Evolutionary conservation across 2,113 vertebrate species (phyloP).

Genomic region (Periophthalmodon schlosseri): DNA sequence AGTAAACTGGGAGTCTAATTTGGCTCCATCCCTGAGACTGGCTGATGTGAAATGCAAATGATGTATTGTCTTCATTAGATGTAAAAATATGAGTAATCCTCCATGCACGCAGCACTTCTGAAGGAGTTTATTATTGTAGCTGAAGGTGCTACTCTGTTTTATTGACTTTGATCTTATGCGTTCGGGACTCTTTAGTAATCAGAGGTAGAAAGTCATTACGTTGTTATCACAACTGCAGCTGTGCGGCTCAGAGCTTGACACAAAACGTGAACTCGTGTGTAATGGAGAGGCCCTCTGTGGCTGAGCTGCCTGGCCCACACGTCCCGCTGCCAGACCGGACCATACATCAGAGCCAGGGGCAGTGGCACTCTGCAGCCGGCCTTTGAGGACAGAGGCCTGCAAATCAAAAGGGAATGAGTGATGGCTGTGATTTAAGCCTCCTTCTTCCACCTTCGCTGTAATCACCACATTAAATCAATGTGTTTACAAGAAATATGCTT

Average conservation of each 20-base stretch:
- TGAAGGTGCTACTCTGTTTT: constrained; percentile 76
- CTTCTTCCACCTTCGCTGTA: constrained; percentile 31
- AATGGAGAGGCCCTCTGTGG: constrained; percentile 67
- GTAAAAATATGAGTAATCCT: constrained; percentile 80
- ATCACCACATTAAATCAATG: constrained; percentile 63
- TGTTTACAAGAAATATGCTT: constrained; percentile 54
- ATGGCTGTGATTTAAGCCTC: constrained; percentile 61
- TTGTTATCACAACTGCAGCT: constrained; percentile 76
- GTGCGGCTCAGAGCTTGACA: constrained; percentile 54
- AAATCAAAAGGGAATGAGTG: constrained; percentile 67
- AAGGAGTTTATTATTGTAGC: constrained; percentile 79
- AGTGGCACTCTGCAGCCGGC: constrained; percentile 23
- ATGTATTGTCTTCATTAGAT: constrained; percentile 83
- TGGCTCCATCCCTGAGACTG: constrained; percentile 32
- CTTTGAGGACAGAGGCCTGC: constrained; percentile 5
- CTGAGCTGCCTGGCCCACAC: constrained; percentile 68
- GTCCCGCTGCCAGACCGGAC: constrained; percentile 52
- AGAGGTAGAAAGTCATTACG: constrained; percentile 74
- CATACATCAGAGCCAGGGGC: constrained; percentile 70
- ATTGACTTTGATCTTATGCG: constrained; percentile 76
- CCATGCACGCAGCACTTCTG: constrained; percentile 75
- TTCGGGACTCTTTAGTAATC: constrained; percentile 72
- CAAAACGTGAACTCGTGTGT: constrained; percentile 66
- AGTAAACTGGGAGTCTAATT: constrained; percentile 51
- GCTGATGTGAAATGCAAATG: constrained; percentile 68